Base-by-base conservation (phyloP, 2,797 vertebrate species). In the Peromyscus attwateri region DNA sequence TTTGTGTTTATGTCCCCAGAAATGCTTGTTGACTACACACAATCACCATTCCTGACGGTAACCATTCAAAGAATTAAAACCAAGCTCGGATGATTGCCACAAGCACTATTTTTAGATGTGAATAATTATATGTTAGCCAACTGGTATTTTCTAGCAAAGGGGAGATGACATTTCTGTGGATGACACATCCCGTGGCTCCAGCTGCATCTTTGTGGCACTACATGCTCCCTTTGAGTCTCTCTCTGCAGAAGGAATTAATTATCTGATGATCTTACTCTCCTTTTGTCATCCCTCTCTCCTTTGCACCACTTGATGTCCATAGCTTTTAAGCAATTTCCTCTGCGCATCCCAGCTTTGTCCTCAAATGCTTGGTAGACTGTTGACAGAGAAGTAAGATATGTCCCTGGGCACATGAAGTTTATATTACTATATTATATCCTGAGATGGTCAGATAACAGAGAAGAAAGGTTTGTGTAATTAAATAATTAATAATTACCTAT, bases 51-150 rank as follows among this genome's bases (percentile, higher is more conserved):
- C 23, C 88, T 75, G 79, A 93, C 70, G 37, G n/a, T 52, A 93
- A 64, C 89, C 90, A 95, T 46, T 81, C 70, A 73, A 90, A n/a
- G 92, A 97, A 89, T 87, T 93, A 92, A 95, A 80, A 9, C 73
- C 91, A 93, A 85, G 66, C 68, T 88, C 88, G 85, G 57, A 93
- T 91, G 94, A 77, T 79, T 5, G 1, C 57, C 84, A 29, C 52
- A 79, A 80, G 64, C 5, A 19, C 70, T 97, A 91, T 75, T 92
- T 97, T 90, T 94, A 90, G 94, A 87, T 12, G 68, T 17, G 87
- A 96, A 95, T 97, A 95, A 90, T 95, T 95, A 89, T 21, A 70
- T 9, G 77, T 90, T 97, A 97, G 68, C 93, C 81, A 92, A 92
- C 94, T 95, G 87, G 93, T 89, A 81, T 94, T 95, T 97, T 97